phyloP scores from a whole-genome alignment of 2,113 vertebrate species.

The Chloroceryle aenea region DNA sequence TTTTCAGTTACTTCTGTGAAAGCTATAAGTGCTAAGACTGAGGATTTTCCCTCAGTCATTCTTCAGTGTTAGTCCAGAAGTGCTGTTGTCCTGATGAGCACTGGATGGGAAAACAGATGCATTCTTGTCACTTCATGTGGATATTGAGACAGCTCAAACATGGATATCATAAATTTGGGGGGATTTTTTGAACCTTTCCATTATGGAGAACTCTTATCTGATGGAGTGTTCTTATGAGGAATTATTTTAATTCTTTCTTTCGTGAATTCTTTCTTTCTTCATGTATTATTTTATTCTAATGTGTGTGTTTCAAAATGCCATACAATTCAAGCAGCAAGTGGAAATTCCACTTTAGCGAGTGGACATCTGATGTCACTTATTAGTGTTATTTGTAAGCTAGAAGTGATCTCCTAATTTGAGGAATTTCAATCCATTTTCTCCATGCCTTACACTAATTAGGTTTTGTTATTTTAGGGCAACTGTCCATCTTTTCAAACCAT shows the following conservation, averaged over 20 bases:
- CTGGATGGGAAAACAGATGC: neutral
- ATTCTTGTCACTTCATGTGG: neutral
- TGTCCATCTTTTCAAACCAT: no score
- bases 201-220: neutral
- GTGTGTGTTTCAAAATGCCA: conserved; percentile 25
- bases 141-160: neutral
- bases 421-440: no score
- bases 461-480: no score
- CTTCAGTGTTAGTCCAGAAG: neutral
- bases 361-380: no score
- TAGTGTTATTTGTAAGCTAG: no score
- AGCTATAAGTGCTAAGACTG: neutral
- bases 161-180: neutral
- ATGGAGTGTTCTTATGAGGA: neutral
- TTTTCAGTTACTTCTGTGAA: neutral
- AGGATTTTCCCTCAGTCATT: neutral
- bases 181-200: neutral
- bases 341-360: no score
- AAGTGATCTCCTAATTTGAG: no score
- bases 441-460: no score
- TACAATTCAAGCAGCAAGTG: conserved; percentile 5
- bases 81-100: neutral
- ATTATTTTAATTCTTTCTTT: neutral
- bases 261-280: neutral
- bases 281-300: neutral